These are phyloP conservation scores for Pluvialis apricaria DNA, from an alignment of 2,113 vertebrate genomes.

Conservation along the genomic window DNA sequence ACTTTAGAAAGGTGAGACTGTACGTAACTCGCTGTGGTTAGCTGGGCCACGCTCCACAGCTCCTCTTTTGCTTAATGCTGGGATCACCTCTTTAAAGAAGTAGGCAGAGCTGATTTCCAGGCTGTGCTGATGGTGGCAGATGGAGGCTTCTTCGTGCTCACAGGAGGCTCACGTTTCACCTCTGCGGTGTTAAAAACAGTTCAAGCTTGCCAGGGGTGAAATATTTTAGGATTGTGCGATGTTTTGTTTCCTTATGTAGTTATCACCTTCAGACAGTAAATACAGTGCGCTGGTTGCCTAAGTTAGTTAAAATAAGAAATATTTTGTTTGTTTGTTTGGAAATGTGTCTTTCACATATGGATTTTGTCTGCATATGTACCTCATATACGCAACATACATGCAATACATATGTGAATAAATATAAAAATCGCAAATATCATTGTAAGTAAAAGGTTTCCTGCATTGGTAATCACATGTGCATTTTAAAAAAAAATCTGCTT, in stretches of 20 bases:
- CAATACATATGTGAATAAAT: background rate
- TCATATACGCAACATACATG: background rate
- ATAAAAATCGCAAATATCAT: background rate
- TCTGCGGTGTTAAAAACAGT: background rate
- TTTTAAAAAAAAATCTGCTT: background rate
- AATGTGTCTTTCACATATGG: background rate
- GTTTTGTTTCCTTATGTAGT: background rate
- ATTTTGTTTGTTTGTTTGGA: background rate
- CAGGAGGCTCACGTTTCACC: background rate
- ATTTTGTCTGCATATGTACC: background rate
- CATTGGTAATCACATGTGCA: background rate
- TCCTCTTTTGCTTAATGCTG: background rate
- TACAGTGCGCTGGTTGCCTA: accelerated
- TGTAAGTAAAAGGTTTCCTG: background rate
- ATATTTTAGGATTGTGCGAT: background rate
- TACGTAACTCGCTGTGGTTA: background rate
- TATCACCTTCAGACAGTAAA: background rate
- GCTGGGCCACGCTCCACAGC: background rate
- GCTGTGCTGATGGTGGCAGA: background rate
- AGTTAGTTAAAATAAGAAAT: background rate
- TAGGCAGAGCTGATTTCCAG: background rate
- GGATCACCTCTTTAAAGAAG: background rate
- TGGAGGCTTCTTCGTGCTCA: background rate
- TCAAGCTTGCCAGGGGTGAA: background rate
- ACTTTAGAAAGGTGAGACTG: background rate